These are phyloP conservation scores for Conchocele bisecta DNA, from an alignment of 2,888 invertebrate genomes.

Conservation along the genomic window DNA sequence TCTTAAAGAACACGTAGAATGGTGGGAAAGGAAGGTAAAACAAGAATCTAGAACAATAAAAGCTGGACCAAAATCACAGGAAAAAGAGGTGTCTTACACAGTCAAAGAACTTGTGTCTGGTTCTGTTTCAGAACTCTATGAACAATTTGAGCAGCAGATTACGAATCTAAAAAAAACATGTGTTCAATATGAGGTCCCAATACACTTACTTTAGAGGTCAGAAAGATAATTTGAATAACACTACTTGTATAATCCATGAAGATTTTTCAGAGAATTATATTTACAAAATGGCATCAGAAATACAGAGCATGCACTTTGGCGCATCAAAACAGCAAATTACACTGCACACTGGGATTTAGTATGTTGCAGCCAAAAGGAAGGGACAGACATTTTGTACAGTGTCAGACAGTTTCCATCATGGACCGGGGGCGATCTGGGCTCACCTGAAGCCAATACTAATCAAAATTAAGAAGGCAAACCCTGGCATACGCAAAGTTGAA, in stretches of 20 bases:
- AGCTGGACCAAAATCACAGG: slow-evolving; percentile 8
- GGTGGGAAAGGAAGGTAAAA: slow-evolving; percentile 27
- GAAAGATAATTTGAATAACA: slow-evolving; percentile 16
- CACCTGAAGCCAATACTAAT: slow-evolving; percentile 77
- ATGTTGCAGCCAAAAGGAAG: slow-evolving; percentile 1
- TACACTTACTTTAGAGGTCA: slow-evolving; percentile 2
- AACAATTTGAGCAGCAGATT: slow-evolving; percentile 24
- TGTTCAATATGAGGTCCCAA: not conserved
- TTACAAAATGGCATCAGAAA: slow-evolving; percentile 22
- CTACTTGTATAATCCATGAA: slow-evolving; percentile 37
- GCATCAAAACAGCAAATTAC: slow-evolving; percentile 38
- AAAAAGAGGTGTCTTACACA: slow-evolving; percentile 27
- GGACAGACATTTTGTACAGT: slow-evolving; percentile 70
- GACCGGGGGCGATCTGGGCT: slow-evolving; percentile 81
- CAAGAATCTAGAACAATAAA: slow-evolving; percentile 24
- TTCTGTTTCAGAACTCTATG: slow-evolving; percentile 13
- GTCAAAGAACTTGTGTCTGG: slow-evolving; percentile 27
- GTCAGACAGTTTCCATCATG: slow-evolving; percentile 76
- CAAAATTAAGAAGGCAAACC: slow-evolving; percentile 29
- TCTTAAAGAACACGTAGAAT: slow-evolving; percentile 21
- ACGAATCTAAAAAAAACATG: slow-evolving; percentile 4
- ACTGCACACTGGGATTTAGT: slow-evolving; percentile 50
- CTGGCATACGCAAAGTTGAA: slow-evolving; percentile 35
- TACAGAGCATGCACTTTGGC: slow-evolving; percentile 42
- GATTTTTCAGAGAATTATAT: slow-evolving; percentile 46